Evolutionary conservation across 2,797 vertebrate genomes (phyloP).

Genomic region (Siniperca obscura): DNA sequence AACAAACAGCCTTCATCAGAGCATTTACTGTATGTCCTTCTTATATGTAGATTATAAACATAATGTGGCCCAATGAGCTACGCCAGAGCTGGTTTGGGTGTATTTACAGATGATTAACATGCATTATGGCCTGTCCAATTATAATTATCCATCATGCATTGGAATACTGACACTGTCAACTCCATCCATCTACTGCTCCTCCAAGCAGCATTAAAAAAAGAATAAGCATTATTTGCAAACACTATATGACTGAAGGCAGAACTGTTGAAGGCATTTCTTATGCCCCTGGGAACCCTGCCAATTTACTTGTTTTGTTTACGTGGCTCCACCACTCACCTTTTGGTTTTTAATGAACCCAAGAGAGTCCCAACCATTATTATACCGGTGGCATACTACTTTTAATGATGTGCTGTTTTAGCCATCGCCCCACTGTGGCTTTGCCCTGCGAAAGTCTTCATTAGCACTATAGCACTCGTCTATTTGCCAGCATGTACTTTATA

Average conservation of each 20-base stretch:
- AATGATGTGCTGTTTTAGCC: slow-evolving; percentile 67
- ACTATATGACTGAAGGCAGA: slow-evolving; percentile 11
- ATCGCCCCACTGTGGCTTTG: slow-evolving; percentile 27
- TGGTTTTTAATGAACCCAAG: slow-evolving; percentile 70
- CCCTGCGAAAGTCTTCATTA: slow-evolving; percentile 67
- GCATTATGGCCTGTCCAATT: slow-evolving; percentile 10
- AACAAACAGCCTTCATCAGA: not conserved
- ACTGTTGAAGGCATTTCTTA: slow-evolving; percentile 25
- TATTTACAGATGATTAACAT: slow-evolving; percentile 20
- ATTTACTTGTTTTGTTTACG: slow-evolving; percentile 73
- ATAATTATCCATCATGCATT: slow-evolving; percentile 34
- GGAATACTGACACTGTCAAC: slow-evolving; percentile 22
- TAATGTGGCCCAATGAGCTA: not conserved
- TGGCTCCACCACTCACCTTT: slow-evolving; percentile 56
- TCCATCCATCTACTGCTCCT: slow-evolving; percentile 32
- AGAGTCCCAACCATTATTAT: slow-evolving; percentile 54
- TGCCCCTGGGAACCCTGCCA: slow-evolving; percentile 43
- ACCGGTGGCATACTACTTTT: slow-evolving; percentile 54
- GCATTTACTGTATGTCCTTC: not conserved
- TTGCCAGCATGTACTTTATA: slow-evolving; percentile 26
- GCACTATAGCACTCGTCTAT: slow-evolving; percentile 34
- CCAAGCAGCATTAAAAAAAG: slow-evolving; percentile 20
- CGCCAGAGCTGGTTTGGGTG: not conserved
- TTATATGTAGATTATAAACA: slow-evolving; percentile 8
- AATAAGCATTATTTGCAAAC: slow-evolving; percentile 26